Conservation (phyloP, 92 coral and sea anemone genomes). For the Epizoanthus stellaris region DNA sequence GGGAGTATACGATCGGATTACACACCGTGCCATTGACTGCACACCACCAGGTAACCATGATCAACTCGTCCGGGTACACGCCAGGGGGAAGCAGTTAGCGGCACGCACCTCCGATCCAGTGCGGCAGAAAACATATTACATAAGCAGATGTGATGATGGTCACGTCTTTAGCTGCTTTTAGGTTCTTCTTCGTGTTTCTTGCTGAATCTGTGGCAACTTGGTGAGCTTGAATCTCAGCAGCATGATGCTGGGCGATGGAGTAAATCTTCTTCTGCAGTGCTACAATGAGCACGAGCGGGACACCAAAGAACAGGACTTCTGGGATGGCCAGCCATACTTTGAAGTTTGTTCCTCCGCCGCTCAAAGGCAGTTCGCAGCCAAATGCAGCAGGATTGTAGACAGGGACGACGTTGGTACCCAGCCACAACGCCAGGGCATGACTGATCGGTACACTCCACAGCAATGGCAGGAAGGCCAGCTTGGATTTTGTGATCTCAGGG, state of each 20-base stretch:
- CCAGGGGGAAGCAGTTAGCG: slow-evolving; percentile 1
- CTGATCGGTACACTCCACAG: background rate
- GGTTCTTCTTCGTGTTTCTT: background rate
- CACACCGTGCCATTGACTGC: background rate
- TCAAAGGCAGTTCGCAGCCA: background rate
- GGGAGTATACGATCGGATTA: background rate
- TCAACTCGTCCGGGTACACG: background rate
- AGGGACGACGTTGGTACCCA: background rate
- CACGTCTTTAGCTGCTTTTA: background rate
- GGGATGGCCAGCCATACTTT: background rate
- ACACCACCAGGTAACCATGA: background rate
- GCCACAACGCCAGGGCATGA: background rate
- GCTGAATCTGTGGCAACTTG: background rate
- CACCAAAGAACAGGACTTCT: background rate
- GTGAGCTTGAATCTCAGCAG: background rate
- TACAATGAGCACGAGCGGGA: background rate
- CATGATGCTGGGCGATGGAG: background rate
- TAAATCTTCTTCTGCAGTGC: slow-evolving; percentile 1
- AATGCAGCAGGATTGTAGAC: background rate
- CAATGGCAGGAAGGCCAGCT: background rate
- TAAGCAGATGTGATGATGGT: background rate
- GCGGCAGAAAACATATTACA: background rate
- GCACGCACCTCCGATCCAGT: background rate
- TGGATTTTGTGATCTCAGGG: background rate
- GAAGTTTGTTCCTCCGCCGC: background rate